Base-by-base conservation (phyloP, 2,113 vertebrate genomes). In the Agelaius phoeniceus region DNA sequence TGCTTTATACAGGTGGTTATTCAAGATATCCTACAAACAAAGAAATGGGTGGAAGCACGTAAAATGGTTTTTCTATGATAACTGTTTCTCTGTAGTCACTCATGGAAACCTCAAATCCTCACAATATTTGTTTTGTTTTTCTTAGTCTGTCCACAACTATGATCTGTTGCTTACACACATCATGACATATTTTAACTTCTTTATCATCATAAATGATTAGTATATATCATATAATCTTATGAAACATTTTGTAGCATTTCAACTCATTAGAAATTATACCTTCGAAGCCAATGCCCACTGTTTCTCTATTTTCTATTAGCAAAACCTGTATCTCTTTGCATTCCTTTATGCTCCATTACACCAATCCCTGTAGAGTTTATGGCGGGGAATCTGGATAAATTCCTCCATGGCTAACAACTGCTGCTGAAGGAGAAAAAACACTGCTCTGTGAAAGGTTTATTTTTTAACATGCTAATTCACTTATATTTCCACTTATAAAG, bases 381-480 rank as follows among this genome's bases (percentile, higher is more conserved):
- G 7, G 23, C 1, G 41, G 15, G 9, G 67, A 94, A 75, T 62
- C 79, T 94, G 94, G 77, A 79, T 79, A 96, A 96, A 78, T 88
- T 96, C 76, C 46, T 97, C 65, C 77, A 83, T 15, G 73, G 37
- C 58, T 91, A 93, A 94, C 37, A 97, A 87, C 94, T 96, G 94
- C 81, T 96, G 72, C 76, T 95, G 91, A 97, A 97, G 92, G 78
- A 92, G 91, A 96, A 96, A 96, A 95, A 24, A 39, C 66, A 85
- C 67, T 93, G 74, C 62, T 90, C 95, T 92, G 90, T 85, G 93
- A 96, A 97, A 97, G 41, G 49, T 96, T 95, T 92, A 37, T 76
- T 97, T 97, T 97, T 94, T 93, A 94, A 90, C 75, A 59, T 76
- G 77, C 9, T 82, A 91, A 80, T 87, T 95, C 85, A 92, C 77